Percentiles rank a stretch among this genome's conserved stretches.
Conservation (phyloP, 1,140 invertebrate species). For the Nasonia longicornis region DNA sequence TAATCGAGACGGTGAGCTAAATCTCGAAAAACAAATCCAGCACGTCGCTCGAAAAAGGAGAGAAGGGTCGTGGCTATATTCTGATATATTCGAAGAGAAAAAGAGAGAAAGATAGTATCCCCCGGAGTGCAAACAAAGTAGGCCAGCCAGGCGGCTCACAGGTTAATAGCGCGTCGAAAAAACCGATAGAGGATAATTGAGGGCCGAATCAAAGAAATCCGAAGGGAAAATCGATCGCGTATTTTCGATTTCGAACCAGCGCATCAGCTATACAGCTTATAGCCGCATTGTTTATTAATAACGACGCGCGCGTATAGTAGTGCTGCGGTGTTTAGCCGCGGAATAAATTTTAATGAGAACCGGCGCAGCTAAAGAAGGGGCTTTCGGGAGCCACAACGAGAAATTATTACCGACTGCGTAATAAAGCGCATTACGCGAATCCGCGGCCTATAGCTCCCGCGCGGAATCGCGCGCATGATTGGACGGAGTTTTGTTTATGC, state of each 20-base stretch:
- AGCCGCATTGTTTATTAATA: constrained; percentile 21
- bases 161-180: background rate
- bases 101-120: background rate
- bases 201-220: background rate
- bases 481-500: background rate
- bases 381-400: background rate
- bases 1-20: too few relatives aligned
- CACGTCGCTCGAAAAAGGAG: too few relatives aligned
- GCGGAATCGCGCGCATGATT: background rate
- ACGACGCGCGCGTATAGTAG: background rate
- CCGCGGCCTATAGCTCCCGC: background rate
- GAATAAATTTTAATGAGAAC: constrained; percentile 1
- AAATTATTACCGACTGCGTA: constrained; percentile 11
- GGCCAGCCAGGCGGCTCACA: too few relatives aligned
- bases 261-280: background rate
- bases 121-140: background rate
- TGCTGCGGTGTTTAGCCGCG: background rate
- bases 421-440: background rate
- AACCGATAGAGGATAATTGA: background rate
- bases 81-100: too few relatives aligned
- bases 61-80: too few relatives aligned
- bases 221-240: constrained; percentile 3
- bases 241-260: constrained; percentile 26
- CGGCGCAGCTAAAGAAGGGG: background rate
- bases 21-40: too few relatives aligned